These are phyloP conservation scores for Montifringilla adamsi DNA, from an alignment of 2,113 vertebrate genomes.

Conservation along the genomic window DNA sequence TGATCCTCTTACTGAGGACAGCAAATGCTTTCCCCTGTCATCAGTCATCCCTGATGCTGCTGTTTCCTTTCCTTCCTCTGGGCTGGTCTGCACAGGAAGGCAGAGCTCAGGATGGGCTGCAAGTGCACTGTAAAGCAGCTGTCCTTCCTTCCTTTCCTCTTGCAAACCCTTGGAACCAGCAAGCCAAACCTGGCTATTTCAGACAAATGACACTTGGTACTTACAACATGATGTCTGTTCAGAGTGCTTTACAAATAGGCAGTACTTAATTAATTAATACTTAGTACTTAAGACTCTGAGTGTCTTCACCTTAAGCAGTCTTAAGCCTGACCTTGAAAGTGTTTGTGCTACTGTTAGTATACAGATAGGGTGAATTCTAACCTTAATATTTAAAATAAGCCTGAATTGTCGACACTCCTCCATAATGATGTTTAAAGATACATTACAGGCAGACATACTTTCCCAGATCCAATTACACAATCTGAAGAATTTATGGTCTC, in stretches of 20 bases:
- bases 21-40: background rate
- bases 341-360: background rate
- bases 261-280: background rate
- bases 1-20: conserved; percentile 20
- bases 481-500: background rate
- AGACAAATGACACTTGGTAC: background rate
- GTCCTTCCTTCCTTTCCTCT: background rate
- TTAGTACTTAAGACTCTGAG: background rate
- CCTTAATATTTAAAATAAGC: background rate
- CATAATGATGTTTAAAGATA: background rate
- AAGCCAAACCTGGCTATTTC: background rate
- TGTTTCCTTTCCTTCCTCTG: background rate
- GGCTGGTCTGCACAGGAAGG: background rate
- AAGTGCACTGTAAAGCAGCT: background rate
- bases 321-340: background rate
- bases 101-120: background rate
- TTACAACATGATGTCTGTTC: background rate
- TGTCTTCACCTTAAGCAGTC: background rate
- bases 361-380: background rate
- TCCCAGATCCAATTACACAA: background rate
- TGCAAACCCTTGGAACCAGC: background rate
- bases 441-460: background rate
- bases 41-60: background rate
- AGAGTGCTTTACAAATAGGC: background rate
- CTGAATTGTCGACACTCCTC: background rate